Evolutionary conservation across 2,113 vertebrate species (phyloP).

Genomic region (Pipra filicauda): DNA sequence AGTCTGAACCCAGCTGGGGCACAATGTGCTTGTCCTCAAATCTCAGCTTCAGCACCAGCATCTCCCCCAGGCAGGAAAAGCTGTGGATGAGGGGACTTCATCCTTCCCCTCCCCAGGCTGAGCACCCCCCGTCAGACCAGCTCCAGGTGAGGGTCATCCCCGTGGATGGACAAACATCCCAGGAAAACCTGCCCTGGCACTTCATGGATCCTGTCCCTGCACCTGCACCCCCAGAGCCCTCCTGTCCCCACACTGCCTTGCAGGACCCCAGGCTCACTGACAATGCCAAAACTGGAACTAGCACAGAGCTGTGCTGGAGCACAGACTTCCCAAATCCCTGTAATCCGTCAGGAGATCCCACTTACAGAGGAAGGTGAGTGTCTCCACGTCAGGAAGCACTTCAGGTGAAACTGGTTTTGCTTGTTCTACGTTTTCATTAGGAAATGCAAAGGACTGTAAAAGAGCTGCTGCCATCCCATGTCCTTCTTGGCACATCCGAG

Average conservation of each 20-base stretch:
- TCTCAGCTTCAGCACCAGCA: not conserved
- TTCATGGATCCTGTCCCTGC: not conserved
- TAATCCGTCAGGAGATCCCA: fast-evolving
- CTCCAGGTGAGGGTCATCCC: not conserved
- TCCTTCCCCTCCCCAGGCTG: not conserved
- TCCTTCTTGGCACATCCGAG: not conserved
- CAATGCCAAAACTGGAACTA: fast-evolving
- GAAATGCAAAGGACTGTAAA: not conserved
- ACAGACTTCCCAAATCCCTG: not conserved
- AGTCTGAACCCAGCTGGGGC: not conserved
- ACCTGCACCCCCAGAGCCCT: not conserved
- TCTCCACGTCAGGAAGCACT: fast-evolving
- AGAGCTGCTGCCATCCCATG: not conserved
- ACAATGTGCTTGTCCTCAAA: fast-evolving
- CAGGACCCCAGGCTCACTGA: not conserved
- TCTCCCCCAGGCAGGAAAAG: not conserved
- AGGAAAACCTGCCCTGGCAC: not conserved
- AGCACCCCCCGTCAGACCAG: not conserved
- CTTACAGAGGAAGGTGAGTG: fast-evolving
- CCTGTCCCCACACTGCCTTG: not conserved
- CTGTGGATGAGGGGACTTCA: not conserved
- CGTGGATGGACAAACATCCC: not conserved
- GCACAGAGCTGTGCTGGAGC: not conserved
- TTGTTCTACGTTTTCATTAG: not conserved
- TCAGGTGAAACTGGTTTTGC: not conserved